Evolutionary conservation across 2,888 invertebrate genomes (phyloP), one percentile per base, ranked within the genome.

Genomic region (Dicyrtomina minuta): DNA sequence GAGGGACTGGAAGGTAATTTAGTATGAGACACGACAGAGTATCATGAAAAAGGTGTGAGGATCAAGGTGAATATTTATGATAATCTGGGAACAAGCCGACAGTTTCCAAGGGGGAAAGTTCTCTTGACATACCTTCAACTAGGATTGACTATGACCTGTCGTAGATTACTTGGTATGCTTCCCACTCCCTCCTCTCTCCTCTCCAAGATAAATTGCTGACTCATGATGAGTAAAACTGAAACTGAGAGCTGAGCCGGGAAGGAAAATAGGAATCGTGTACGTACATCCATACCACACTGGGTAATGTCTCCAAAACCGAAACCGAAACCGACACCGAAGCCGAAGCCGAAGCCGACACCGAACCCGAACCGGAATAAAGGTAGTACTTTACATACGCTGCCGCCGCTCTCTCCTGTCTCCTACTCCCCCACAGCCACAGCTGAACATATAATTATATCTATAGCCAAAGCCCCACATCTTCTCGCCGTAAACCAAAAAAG

Each of bases 171-270:
- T 46, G n/a, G 60, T 60, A 68, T 68, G 51, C 68, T 44, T 33
- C 49, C 20, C 55, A 41, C 61, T 6, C 2, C 22, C 24, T 24
- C 22, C 24, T 53, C 24, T 53, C 53, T 24, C 53, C 2, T 20
- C 22, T 24, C 12, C 53, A 24, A 69, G 62, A 69, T 69, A 69
- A 69, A 69, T 69, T 69, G 61, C 68, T 69, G 68, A 69, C 62
- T 69, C 68, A 69, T 69, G 68, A 62, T 61, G 61, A 61, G 61
- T 46, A 17, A 22, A 61, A 44, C 43, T 61, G 61, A 59, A 24
- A 59, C n/a, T n/a, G n/a, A n/a, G n/a, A n/a, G n/a, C n/a, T n/a
- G n/a, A n/a, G n/a, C n/a, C n/a, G n/a, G n/a, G n/a, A n/a, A n/a
- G n/a, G n/a, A n/a, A n/a, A n/a, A n/a, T n/a, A n/a, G n/a, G n/a